A percentile compares a stretch with the other conserved stretches of the same genome.
Evolutionary conservation across 2,113 vertebrate genomes (phyloP).

Genomic region (Onychostruthus taczanowskii): DNA sequence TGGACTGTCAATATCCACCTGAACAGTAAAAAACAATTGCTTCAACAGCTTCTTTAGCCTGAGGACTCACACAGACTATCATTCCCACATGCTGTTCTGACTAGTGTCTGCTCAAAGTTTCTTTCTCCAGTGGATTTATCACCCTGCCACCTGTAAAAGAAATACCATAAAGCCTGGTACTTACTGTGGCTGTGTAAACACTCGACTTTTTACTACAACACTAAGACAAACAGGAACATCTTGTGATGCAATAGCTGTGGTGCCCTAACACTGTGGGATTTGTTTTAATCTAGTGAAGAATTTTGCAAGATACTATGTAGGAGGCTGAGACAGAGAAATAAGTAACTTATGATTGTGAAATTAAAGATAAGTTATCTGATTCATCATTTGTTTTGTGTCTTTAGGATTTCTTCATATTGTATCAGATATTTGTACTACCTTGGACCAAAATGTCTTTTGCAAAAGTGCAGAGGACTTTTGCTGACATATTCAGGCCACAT

Average conservation of each 20-base stretch:
- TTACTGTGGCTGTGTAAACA: neutral
- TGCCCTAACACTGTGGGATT: neutral
- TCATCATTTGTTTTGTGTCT: neutral
- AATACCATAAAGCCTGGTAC: neutral
- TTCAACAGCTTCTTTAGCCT: neutral
- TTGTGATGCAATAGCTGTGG: slow-evolving; percentile 2
- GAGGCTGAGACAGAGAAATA: slow-evolving; percentile 27
- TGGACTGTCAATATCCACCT: neutral
- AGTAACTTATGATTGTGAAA: slow-evolving; percentile 18
- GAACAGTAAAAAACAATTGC: neutral
- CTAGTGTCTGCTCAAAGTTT: neutral
- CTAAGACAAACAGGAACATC: slow-evolving; percentile 22
- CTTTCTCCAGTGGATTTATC: neutral
- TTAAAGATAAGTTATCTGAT: slow-evolving; percentile 22
- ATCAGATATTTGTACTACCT: neutral
- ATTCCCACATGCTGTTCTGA: neutral
- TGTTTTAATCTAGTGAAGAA: slow-evolving; percentile 14
- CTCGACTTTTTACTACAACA: neutral
- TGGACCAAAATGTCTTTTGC: neutral
- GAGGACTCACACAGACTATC: neutral
- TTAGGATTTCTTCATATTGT: slow-evolving; percentile 34
- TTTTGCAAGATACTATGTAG: slow-evolving; percentile 55
- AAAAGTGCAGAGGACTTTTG: neutral
- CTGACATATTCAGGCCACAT: neutral
- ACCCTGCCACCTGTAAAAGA: neutral